phyloP scores from a whole-genome alignment of 2,113 vertebrate species.

The Thinocorus orbignyianus region DNA sequence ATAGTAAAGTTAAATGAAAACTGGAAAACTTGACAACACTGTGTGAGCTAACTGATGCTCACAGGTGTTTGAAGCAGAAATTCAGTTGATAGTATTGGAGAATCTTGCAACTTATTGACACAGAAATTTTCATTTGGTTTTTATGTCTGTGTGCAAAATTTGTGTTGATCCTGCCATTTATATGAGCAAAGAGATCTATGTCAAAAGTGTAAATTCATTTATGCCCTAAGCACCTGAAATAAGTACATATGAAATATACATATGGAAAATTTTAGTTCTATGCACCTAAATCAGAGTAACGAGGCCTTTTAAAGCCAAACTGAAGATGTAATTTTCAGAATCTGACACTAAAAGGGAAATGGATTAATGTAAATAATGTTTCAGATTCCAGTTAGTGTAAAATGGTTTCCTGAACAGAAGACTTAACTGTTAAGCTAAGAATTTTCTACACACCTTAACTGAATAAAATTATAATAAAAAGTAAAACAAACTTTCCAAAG shows the following conservation, averaged over 20 bases:
- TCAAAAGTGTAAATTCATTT: neutral
- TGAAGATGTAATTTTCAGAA: neutral
- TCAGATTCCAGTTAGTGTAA: neutral
- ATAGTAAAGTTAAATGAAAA: neutral
- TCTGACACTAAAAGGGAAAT: neutral
- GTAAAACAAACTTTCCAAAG: neutral
- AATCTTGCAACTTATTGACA: neutral
- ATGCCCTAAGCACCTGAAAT: neutral
- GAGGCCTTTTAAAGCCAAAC: neutral
- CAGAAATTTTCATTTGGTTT: neutral
- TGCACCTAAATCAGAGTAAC: neutral
- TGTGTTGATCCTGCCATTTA: rapidly evolving
- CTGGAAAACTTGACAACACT: neutral
- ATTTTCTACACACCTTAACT: neutral
- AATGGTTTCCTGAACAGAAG: neutral
- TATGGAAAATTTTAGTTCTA: neutral
- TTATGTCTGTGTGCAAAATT: neutral
- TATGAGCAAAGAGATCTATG: neutral
- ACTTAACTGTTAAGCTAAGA: neutral
- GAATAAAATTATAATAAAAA: neutral
- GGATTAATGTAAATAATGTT: neutral
- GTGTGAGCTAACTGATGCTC: neutral
- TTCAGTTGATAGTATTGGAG: neutral
- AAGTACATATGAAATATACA: neutral
- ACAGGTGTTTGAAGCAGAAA: neutral